Evolutionary conservation across 2,888 invertebrate species (phyloP).

Genomic region (Scaptomyza parva): DNA sequence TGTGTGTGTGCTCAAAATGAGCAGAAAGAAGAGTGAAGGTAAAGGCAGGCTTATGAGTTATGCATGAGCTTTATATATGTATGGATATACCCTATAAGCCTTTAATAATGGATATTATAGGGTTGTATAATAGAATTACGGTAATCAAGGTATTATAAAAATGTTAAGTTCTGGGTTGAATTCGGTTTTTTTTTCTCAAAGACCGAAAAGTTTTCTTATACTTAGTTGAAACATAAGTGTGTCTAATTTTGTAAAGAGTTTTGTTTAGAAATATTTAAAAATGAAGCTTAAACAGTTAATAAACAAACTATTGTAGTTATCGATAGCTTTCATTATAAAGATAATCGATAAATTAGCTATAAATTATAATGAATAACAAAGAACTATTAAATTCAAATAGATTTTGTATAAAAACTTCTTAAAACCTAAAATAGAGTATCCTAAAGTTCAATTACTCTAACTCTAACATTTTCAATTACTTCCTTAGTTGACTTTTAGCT

Average conservation of each 20-base stretch:
- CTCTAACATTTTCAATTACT: neutral
- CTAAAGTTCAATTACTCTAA: neutral
- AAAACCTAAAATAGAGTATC: no score
- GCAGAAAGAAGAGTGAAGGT: constrained; percentile 6
- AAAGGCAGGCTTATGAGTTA: constrained; percentile 61
- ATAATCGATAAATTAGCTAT: neutral
- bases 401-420: no score
- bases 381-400: no score
- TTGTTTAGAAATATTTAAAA: no score
- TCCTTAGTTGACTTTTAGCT: constrained; percentile 13
- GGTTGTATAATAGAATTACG: neutral
- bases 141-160: no score
- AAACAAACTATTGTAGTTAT: neutral
- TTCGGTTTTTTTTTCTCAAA: no score
- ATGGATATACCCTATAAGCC: constrained; percentile 12
- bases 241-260: neutral
- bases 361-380: no score
- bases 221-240: no score
- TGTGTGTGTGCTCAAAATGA: constrained; percentile 30
- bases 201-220: no score
- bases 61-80: constrained; percentile 63
- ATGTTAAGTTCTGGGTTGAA: no score
- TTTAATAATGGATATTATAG: neutral
- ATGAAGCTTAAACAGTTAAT: no score
- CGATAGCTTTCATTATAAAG: neutral